Evolutionary conservation across 2,113 vertebrate genomes (phyloP).

Genomic region (Dolichallabes microphthalmus): DNA sequence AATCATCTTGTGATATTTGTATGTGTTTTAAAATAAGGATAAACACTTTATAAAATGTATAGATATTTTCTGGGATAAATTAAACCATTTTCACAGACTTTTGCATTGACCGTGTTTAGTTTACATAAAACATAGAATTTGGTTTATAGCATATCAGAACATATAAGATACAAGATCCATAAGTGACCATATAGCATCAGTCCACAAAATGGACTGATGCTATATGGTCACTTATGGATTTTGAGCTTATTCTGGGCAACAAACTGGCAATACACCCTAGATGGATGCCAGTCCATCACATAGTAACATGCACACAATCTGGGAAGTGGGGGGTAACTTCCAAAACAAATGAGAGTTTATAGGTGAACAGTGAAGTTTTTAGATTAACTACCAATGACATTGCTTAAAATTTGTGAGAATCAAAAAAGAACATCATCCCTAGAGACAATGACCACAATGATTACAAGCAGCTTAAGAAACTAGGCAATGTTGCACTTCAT

Average conservation of each 20-base stretch:
- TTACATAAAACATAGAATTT: not conserved
- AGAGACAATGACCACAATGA: not conserved
- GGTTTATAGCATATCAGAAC: no score
- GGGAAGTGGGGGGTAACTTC: not conserved
- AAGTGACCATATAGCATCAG: no score
- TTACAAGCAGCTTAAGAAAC: not conserved
- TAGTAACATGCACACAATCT: not conserved
- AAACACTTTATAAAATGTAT: constrained; percentile 31
- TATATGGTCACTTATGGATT: not conserved
- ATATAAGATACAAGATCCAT: no score
- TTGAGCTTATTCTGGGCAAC: not conserved
- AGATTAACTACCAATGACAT: not conserved
- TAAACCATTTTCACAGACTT: constrained; percentile 38
- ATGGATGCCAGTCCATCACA: not conserved
- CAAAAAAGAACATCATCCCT: not conserved
- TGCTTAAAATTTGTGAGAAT: not conserved
- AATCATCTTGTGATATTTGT: constrained; percentile 30
- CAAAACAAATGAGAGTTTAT: not conserved
- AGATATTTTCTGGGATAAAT: constrained; percentile 44
- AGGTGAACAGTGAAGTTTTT: not conserved
- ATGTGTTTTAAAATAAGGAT: constrained; percentile 38
- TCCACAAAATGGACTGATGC: not conserved
- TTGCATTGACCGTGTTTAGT: not conserved
- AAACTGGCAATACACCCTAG: not conserved
- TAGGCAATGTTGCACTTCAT: constrained; percentile 20